A percentile compares a stretch with the other conserved stretches of the same genome.
Conservation (phyloP, 2,888 invertebrate species). For the Athripsodes cinereus region DNA sequence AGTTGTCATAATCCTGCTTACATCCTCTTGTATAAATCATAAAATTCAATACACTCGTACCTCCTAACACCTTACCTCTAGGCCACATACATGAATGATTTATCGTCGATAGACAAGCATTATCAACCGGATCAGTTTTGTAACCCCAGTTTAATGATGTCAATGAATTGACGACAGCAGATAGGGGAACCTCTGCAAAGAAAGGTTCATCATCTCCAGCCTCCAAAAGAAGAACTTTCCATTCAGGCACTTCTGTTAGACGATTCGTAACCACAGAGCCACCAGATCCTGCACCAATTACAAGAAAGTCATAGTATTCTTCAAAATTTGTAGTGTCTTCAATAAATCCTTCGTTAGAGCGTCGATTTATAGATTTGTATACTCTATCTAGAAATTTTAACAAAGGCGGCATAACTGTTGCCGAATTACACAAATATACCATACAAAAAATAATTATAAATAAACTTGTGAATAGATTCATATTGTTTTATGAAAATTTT, state of each 20-base stretch:
- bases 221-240: slow-evolving; percentile 67
- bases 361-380: not conserved
- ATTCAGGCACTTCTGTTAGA: slow-evolving; percentile 60
- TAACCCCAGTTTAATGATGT: slow-evolving; percentile 69
- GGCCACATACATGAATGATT: slow-evolving; percentile 56
- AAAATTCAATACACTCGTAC: slow-evolving; percentile 72
- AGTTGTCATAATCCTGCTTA: slow-evolving; percentile 71
- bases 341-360: slow-evolving; percentile 41
- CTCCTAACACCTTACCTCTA: slow-evolving; percentile 63
- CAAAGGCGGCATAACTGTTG: not conserved
- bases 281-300: slow-evolving; percentile 50
- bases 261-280: slow-evolving; percentile 76
- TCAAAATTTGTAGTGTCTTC: slow-evolving; percentile 40
- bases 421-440: no score
- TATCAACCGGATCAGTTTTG: slow-evolving; percentile 53
- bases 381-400: not conserved
- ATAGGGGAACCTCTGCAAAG: slow-evolving; percentile 67
- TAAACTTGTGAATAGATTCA: no score
- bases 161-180: slow-evolving; percentile 57
- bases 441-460: no score
- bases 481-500: no score
- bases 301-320: slow-evolving; percentile 43
- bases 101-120: slow-evolving; percentile 45
- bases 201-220: slow-evolving; percentile 74
- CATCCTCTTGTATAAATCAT: slow-evolving; percentile 74